Base-by-base conservation (phyloP, 2,113 vertebrate genomes). In the Nycticorax nycticorax region DNA sequence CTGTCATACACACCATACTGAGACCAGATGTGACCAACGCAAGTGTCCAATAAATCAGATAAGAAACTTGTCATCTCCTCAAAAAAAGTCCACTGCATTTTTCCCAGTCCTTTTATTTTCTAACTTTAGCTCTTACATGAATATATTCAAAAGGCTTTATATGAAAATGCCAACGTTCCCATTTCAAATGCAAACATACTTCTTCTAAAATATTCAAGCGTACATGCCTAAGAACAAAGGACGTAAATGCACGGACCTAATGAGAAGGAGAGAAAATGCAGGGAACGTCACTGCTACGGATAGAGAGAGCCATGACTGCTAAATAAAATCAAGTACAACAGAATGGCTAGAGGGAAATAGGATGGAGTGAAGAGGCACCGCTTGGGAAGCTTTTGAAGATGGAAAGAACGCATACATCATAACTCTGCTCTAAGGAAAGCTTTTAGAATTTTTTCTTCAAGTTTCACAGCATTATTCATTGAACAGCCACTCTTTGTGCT, bases 221-320 rank as follows among this genome's bases (percentile, higher is more conserved):
- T 32, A 69, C 24, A 3, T 60, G 59, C 28, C 28, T n/a, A 23
- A 50, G 10, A 81, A 45, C 0, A 0, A 76, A 63, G 57, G 37
- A 59, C 1, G 1, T 37, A 85, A 82, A 77, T 56, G 20, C 30
- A 53, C 3, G 2, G 45, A 68, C 37, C 23, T 48, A 47, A 41
- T 5, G 19, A 69, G 41, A 10, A 87, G 32, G 24, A 74, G 24
- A 80, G 63, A n/a, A 80, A 89, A 48, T 26, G n/a, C 6, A 16
- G 28, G 32, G n/a, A 87, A 53, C 1, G 3, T 72, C 73, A 80
- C 41, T 79, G 56, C 30, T 48, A 5, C 1, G 1, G 45, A 35
- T 10, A n/a, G 28, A 63, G 22, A 24, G 14, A 32, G 14, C 26
- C 12, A 37, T 1, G 4, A 59, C 17, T 71, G 33, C 39, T 47